phyloP scores from a whole-genome alignment of 2,113 vertebrate species.

The Prunella fulvescens region DNA sequence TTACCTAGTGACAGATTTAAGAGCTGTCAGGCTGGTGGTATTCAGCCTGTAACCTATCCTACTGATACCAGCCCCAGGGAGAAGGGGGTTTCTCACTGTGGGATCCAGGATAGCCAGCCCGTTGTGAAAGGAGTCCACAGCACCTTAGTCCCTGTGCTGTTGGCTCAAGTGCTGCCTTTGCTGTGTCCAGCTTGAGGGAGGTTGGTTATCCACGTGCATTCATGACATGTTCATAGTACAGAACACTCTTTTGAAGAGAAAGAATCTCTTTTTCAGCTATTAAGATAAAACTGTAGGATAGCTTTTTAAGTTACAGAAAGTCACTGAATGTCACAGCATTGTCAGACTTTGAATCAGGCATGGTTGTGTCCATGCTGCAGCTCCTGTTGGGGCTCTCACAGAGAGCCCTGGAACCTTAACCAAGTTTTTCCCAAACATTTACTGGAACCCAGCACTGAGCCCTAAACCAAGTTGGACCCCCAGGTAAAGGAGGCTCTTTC shows the following conservation, averaged over 20 bases:
- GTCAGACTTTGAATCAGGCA: background rate
- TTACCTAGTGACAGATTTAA: background rate
- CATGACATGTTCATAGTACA: background rate
- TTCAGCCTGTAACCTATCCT: background rate
- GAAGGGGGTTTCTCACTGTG: background rate
- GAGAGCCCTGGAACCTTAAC: background rate
- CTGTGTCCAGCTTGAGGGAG: background rate
- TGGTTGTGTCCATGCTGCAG: background rate
- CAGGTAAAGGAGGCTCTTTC: background rate
- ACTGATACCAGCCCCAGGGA: background rate
- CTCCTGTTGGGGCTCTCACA: fast-evolving
- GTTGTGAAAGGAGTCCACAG: background rate
- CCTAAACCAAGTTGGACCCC: background rate
- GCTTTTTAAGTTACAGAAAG: background rate
- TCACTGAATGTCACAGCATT: background rate
- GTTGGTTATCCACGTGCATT: background rate
- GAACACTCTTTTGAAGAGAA: background rate
- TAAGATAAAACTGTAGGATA: background rate
- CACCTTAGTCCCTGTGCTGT: fast-evolving
- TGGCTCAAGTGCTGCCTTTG: background rate
- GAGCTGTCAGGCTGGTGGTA: background rate
- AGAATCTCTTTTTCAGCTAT: background rate
- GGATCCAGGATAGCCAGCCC: background rate
- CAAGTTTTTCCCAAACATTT: background rate
- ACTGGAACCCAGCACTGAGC: background rate